These are phyloP conservation scores for Propithecus coquereli DNA, from an alignment of 2,113 vertebrate species.

Conservation along the genomic window DNA sequence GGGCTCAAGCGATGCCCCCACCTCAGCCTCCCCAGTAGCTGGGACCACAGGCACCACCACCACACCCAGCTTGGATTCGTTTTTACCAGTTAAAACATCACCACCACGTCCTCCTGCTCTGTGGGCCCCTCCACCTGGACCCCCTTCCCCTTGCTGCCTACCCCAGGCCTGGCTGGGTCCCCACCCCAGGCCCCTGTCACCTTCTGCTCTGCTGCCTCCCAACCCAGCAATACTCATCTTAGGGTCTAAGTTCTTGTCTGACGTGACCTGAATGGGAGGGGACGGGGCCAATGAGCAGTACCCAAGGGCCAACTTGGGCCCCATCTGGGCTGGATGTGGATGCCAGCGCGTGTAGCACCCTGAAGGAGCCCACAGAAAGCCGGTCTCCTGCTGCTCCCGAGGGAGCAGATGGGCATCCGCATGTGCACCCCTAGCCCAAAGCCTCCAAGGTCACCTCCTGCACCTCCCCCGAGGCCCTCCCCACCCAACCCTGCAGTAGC, in stretches of 20 bases:
- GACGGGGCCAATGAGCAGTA: not conserved
- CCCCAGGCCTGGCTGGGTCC: not conserved
- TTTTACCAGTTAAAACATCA: not conserved
- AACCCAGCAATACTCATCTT: accelerated
- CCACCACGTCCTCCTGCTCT: not conserved
- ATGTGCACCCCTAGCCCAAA: not conserved
- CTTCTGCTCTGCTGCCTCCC: not conserved
- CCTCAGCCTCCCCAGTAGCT: not conserved
- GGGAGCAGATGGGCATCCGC: not conserved
- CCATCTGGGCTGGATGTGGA: not conserved
- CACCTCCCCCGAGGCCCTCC: not conserved
- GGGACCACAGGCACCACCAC: not conserved
- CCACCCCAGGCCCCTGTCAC: not conserved
- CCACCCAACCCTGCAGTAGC: not conserved
- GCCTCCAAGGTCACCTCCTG: not conserved
- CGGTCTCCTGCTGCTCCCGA: not conserved
- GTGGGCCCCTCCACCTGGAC: not conserved
- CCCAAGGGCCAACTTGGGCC: accelerated
- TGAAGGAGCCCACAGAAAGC: not conserved
- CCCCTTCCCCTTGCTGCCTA: not conserved
- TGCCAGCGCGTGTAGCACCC: not conserved
- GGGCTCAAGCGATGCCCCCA: not conserved
- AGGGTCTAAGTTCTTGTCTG: not conserved
- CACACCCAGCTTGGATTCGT: not conserved
- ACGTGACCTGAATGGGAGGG: too few species aligned